Evolutionary conservation across 64 coral and sea anemone genomes (phyloP).

Genomic region (Stichodactyla mertensii): DNA sequence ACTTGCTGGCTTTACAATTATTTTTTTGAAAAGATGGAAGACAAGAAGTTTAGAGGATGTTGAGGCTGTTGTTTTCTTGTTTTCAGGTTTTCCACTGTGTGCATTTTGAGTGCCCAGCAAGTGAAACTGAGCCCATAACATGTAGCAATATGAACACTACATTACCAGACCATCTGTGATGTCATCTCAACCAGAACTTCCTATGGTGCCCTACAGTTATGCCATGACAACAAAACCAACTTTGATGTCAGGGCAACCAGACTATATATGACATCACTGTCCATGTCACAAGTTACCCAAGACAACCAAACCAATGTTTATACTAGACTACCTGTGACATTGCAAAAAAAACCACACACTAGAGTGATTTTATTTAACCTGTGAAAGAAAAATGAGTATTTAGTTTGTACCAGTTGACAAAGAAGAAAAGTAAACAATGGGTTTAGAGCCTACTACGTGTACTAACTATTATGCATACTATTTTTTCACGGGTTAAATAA

Average conservation of each 20-base stretch:
- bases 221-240: conserved; percentile 5
- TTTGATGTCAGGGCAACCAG: conserved; percentile 9
- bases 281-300: too few species aligned
- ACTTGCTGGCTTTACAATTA: neutral
- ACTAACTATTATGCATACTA: too few species aligned
- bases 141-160: conserved; percentile 4
- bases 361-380: too few species aligned
- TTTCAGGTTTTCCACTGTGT: conserved; percentile 93
- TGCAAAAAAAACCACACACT: too few species aligned
- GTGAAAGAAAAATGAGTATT: too few species aligned
- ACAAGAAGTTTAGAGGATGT: neutral
- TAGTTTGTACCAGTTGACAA: too few species aligned
- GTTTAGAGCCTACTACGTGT: too few species aligned
- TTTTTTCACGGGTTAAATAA: too few species aligned
- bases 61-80: neutral
- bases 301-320: neutral
- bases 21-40: neutral
- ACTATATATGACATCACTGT: too few species aligned
- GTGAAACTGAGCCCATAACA: conserved; percentile 19
- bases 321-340: neutral
- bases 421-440: too few species aligned
- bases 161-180: conserved; percentile 15
- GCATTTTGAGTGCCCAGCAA: conserved; percentile 93
- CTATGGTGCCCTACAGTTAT: too few species aligned
- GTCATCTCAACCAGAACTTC: too few species aligned